Base-by-base conservation (phyloP, 2,888 invertebrate species). In the Drosophila anomelani region DNA sequence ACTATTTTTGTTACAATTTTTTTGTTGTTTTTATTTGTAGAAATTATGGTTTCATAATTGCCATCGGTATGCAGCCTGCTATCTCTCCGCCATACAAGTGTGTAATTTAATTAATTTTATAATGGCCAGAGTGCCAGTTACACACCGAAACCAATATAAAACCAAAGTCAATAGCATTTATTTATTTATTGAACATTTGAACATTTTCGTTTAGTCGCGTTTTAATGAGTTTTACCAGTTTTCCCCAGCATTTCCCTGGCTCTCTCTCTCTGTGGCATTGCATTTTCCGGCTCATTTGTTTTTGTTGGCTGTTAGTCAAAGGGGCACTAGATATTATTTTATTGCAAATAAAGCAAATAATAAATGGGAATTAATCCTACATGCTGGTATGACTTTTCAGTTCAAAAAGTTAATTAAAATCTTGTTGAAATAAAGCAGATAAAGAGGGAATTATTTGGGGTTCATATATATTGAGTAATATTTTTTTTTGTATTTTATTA, bases 41-140 rank as follows among this genome's bases (percentile, higher is more conserved):
- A 38, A 38, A 62, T 54, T 67, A 67, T 66, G 53, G 43, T 63
- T 63, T 26, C 15, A 38, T 41, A 47, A 64, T 64, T 47, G 34
- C 20, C 39, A 64, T 36, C 41, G 34, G 4, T 10, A 38, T 39
- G 13, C 38, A 23, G 34, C 26, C 39, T 12, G 38, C 8, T 41
- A 13, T 69, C 41, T 29, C 29, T 51, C 20, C 17, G 15, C 36
- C n/a, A 17, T n/a, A 63, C 10, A n/a, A 23, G 41, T 17, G 32
- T 58, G 58, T 69, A 69, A 69, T 72, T 61, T 53, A 69, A 69
- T 69, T 72, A 69, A 53, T 60, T 68, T 47, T 57, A 49, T 57
- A 57, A 57, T 41, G 46, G 57, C 46, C 44, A 15, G 20, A 20
- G 2, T 46, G 66, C 38, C 54, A 39, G 71, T 26, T 23, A 39